These are phyloP conservation scores for Rhogogaster chlorosoma DNA, from an alignment of 2,888 invertebrate genomes.

Conservation along the genomic window DNA sequence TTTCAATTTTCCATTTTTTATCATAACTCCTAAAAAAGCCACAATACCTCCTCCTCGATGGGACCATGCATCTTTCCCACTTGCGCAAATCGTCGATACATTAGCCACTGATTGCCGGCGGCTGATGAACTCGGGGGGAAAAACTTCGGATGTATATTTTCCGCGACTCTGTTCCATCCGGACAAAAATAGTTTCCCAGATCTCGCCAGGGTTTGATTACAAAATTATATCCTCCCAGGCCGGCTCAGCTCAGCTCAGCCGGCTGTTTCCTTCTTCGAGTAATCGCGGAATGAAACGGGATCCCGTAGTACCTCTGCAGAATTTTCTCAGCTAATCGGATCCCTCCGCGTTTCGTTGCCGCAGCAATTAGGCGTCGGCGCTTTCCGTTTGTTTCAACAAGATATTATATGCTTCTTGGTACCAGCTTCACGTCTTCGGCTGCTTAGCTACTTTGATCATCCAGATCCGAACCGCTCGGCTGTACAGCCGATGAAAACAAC, in stretches of 20 bases:
- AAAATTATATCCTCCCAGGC: conserved; percentile 3
- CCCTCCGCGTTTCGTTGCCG: conserved; percentile 20
- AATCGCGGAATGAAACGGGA: background rate
- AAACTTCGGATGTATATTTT: background rate
- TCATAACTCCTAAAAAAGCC: background rate
- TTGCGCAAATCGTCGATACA: background rate
- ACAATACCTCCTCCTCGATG: background rate
- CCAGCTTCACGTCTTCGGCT: conserved; percentile 25
- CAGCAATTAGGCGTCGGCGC: conserved; percentile 37
- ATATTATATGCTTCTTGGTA: conserved; percentile 29
- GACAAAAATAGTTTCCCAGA: background rate
- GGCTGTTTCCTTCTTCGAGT: background rate
- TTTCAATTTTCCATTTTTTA: background rate
- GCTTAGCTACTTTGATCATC: background rate
- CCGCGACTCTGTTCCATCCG: background rate
- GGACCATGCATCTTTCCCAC: background rate
- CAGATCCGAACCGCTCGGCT: background rate
- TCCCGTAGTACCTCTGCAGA: background rate
- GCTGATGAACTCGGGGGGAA: background rate
- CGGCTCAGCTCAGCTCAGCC: too few relatives aligned
- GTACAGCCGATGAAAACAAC: conserved; percentile 6
- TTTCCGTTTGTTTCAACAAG: conserved; percentile 27
- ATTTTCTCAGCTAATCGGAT: conserved; percentile 42
- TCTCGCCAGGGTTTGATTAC: conserved; percentile 15
- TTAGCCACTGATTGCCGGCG: background rate